These are phyloP conservation scores for Salvelinus sp. DNA, from an alignment of 2,113 vertebrate genomes.

Conservation along the genomic window DNA sequence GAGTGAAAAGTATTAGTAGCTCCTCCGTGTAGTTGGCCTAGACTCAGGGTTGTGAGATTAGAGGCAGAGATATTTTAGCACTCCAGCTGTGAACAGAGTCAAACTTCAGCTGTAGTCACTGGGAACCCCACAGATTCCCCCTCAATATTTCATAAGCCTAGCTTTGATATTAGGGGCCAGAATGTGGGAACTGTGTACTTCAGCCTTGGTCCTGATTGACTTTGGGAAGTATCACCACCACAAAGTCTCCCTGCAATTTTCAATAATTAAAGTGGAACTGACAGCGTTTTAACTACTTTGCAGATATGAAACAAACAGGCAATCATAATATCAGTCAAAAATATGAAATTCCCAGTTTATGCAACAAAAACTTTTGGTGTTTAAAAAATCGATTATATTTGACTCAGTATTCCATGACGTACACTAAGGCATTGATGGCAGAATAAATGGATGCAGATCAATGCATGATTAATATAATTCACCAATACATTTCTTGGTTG, in stretches of 20 bases:
- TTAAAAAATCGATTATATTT: too few relatives aligned
- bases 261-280: neutral
- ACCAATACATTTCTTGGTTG: too few relatives aligned
- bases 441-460: too few relatives aligned
- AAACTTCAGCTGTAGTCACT: conserved; percentile 15
- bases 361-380: too few relatives aligned
- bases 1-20: neutral
- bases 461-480: too few relatives aligned
- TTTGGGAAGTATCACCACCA: neutral
- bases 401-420: too few relatives aligned
- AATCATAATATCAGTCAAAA: too few relatives aligned
- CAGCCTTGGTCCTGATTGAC: neutral
- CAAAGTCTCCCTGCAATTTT: neutral
- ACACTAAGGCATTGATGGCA: too few relatives aligned
- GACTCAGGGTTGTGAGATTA: neutral
- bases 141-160: conserved; percentile 11
- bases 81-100: conserved; percentile 23
- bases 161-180: neutral
- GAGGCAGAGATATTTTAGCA: conserved; percentile 1
- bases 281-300: too few relatives aligned
- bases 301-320: too few relatives aligned
- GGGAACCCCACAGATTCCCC: neutral
- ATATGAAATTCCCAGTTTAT: too few relatives aligned
- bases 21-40: neutral
- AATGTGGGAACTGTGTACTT: neutral